A percentile compares a stretch with the other conserved stretches of the same genome.
Conservation (phyloP, 2,888 invertebrate species). For the Parnassius smintheus region DNA sequence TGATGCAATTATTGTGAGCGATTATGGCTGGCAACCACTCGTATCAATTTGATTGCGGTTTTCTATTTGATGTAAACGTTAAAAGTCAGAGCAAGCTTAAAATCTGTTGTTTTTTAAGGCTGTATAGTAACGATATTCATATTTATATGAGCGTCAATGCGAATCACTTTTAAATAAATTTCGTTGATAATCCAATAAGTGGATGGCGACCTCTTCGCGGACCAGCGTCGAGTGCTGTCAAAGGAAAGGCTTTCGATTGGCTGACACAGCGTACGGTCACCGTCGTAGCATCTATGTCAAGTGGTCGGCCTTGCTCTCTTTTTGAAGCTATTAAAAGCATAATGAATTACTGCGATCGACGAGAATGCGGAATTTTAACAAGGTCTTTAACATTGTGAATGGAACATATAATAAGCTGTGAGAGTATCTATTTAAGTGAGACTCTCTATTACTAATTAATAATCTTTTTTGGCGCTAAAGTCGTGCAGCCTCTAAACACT, state of each 20-base stretch:
- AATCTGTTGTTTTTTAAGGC: no score
- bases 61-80: no score
- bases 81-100: no score
- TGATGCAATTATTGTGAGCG: no score
- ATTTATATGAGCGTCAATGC: no score
- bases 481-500: no score
- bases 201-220: conserved; percentile 14
- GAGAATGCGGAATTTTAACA: conserved; percentile 36
- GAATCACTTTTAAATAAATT: conserved; percentile 5
- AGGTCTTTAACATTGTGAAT: conserved; percentile 37
- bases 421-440: no score
- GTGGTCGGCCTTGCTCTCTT: conserved; percentile 76
- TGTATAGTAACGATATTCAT: no score
- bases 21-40: no score
- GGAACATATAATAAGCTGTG: not conserved
- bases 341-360: conserved; percentile 70
- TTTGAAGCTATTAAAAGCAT: conserved; percentile 73
- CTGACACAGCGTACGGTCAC: conserved; percentile 65
- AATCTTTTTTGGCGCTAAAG: no score
- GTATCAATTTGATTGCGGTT: no score
- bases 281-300: conserved; percentile 72
- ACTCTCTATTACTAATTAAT: no score
- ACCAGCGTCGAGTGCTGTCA: conserved; percentile 32
- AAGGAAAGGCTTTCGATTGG: conserved; percentile 69
- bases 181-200: conserved; percentile 13